These are phyloP conservation scores for Pemphredon lugubris DNA, from an alignment of 2,888 invertebrate genomes.

Conservation along the genomic window DNA sequence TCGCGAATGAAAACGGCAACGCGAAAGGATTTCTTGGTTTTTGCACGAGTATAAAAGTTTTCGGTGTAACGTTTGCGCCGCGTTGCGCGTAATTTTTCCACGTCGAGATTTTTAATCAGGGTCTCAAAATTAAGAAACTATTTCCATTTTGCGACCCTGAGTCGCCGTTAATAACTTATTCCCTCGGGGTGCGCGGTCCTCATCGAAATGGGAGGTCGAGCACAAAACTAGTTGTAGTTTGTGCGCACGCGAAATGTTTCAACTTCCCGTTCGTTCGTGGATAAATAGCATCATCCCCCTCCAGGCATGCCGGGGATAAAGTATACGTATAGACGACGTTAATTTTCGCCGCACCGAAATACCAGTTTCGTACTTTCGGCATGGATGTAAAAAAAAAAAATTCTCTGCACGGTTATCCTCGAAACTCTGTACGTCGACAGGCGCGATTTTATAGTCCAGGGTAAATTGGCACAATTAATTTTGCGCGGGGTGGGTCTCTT, in stretches of 20 bases:
- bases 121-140: slow-evolving; percentile 11
- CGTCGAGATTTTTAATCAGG: slow-evolving; percentile 13
- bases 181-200: neutral
- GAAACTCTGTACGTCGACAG: too few species aligned
- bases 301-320: slow-evolving; percentile 2
- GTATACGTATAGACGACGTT: slow-evolving; percentile 10
- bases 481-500: too few species aligned
- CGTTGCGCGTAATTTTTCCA: neutral
- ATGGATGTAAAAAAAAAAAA: too few species aligned
- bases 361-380: neutral
- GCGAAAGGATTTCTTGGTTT: too few species aligned
- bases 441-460: too few species aligned
- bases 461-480: too few species aligned
- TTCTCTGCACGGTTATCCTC: too few species aligned
- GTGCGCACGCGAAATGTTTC: slow-evolving; percentile 8
- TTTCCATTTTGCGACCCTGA: slow-evolving; percentile 12
- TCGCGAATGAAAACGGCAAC: too few species aligned
- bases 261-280: slow-evolving; percentile 1
- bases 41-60: too few species aligned
- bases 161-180: slow-evolving; percentile 25
- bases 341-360: slow-evolving; percentile 7
- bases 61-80: too few species aligned
- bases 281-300: slow-evolving; percentile 28
- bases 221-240: slow-evolving; percentile 19
- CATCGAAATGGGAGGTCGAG: neutral